phyloP scores from a whole-genome alignment of 64 coral and sea anemone species.

The Montipora foliosa region DNA sequence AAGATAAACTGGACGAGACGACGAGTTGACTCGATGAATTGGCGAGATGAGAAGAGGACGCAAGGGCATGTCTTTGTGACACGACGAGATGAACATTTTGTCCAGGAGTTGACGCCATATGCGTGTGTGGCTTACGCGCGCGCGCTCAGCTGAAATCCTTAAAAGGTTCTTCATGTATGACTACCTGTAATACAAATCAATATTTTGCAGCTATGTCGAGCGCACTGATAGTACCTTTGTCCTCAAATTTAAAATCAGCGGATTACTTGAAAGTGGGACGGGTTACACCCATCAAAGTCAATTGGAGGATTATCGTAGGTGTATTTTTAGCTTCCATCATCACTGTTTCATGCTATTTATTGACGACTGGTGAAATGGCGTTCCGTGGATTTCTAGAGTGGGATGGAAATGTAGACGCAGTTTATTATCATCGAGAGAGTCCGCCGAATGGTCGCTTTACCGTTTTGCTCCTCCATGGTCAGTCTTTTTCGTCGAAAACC shows the following conservation, averaged over 20 bases:
- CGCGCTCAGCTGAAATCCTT: too few relatives aligned
- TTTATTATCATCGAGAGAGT: constrained; percentile 8
- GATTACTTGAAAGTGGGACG: not conserved
- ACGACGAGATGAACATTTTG: too few relatives aligned
- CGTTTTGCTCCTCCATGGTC: constrained; percentile 84
- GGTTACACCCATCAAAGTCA: not conserved
- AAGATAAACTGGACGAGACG: too few relatives aligned
- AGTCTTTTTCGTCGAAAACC: constrained; percentile 77
- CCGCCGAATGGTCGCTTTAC: constrained; percentile 17
- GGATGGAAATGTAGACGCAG: constrained; percentile 2
- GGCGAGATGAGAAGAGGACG: too few relatives aligned
- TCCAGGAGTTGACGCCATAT: too few relatives aligned
- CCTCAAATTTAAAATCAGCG: not conserved
- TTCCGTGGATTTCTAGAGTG: constrained; percentile 8
- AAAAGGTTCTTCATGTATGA: too few relatives aligned
- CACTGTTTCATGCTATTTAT: constrained; percentile 3
- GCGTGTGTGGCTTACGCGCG: too few relatives aligned
- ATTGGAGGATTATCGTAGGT: constrained; percentile 38
- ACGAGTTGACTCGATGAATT: too few relatives aligned
- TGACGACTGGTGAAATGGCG: constrained; percentile 12
- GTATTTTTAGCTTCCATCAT: constrained; percentile 7
- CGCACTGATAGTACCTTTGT: not conserved
- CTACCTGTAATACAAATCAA: too few relatives aligned
- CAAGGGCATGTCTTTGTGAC: too few relatives aligned
- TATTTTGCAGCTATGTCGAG: constrained; percentile 13